Percentiles rank a stretch among this genome's conserved stretches.
phyloP scores from a whole-genome alignment of 2,113 vertebrate species.

The Hemiscyllium ocellatum region DNA sequence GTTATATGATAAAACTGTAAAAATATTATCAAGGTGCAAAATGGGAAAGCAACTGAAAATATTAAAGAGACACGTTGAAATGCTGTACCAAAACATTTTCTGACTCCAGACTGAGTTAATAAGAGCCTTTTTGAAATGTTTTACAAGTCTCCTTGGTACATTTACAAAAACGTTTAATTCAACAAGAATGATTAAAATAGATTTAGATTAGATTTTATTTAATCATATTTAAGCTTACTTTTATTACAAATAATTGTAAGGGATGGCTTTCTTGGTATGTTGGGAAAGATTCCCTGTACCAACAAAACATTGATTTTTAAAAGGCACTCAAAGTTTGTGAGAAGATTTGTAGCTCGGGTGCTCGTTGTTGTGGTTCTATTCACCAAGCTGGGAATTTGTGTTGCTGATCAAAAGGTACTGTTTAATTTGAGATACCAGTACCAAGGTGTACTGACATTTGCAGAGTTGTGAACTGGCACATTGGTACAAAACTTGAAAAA shows the following conservation, averaged over 20 bases:
- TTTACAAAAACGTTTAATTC: neutral
- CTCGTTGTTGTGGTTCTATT: too few relatives aligned
- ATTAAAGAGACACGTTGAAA: neutral
- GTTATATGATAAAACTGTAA: neutral
- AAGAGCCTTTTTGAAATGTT: neutral
- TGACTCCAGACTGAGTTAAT: neutral
- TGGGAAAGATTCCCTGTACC: neutral
- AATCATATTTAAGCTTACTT: neutral
- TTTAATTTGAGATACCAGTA: neutral
- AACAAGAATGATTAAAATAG: neutral
- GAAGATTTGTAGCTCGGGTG: too few relatives aligned
- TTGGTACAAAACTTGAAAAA: neutral
- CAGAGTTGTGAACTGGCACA: neutral
- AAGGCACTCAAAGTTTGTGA: neutral
- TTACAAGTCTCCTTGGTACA: neutral
- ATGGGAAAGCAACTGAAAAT: neutral
- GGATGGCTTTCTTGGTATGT: neutral
- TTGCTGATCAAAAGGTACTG: neutral
- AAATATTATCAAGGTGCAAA: neutral
- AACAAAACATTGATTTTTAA: neutral
- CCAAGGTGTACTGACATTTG: constrained; percentile 9
- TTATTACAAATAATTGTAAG: neutral
- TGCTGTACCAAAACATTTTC: neutral
- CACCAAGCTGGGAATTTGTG: too few relatives aligned
- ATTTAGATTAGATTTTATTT: neutral